Evolutionary conservation across 1,140 invertebrate genomes (phyloP).

Genomic region (Hyles vespertilio): DNA sequence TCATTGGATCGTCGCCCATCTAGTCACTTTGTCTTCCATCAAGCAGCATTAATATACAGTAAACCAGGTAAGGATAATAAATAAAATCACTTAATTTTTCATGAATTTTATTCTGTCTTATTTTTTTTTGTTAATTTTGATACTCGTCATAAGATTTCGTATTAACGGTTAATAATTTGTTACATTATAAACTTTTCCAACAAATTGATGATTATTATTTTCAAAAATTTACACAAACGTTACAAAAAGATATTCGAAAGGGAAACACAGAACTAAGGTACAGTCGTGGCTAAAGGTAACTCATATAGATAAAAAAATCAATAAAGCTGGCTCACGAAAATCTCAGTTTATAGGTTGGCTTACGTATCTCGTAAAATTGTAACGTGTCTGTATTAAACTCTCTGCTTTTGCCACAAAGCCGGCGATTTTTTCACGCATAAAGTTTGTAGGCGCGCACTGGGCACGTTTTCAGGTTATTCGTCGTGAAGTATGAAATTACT

Average conservation of each 20-base stretch:
- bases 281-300: too few relatives aligned
- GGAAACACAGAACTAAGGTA: too few relatives aligned
- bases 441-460: not conserved
- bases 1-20: too few relatives aligned
- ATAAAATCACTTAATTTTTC: conserved; percentile 11
- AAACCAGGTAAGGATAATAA: too few relatives aligned
- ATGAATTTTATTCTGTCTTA: conserved; percentile 65
- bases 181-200: conserved; percentile 47
- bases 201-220: conserved; percentile 28
- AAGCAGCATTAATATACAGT: too few relatives aligned
- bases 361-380: conserved; percentile 8
- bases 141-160: conserved; percentile 69
- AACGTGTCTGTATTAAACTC: conserved; percentile 3
- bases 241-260: too few relatives aligned
- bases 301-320: conserved; percentile 1
- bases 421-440: not conserved
- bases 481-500: too few relatives aligned
- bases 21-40: too few relatives aligned
- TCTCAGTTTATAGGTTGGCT: not conserved
- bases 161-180: conserved; percentile 64
- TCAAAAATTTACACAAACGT: conserved; percentile 9
- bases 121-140: conserved; percentile 47
- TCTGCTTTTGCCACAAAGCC: not conserved
- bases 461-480: not conserved
- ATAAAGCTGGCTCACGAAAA: not conserved